These are phyloP conservation scores for Bilobella aurantiaca DNA, from an alignment of 1,140 invertebrate genomes.

Conservation along the genomic window DNA sequence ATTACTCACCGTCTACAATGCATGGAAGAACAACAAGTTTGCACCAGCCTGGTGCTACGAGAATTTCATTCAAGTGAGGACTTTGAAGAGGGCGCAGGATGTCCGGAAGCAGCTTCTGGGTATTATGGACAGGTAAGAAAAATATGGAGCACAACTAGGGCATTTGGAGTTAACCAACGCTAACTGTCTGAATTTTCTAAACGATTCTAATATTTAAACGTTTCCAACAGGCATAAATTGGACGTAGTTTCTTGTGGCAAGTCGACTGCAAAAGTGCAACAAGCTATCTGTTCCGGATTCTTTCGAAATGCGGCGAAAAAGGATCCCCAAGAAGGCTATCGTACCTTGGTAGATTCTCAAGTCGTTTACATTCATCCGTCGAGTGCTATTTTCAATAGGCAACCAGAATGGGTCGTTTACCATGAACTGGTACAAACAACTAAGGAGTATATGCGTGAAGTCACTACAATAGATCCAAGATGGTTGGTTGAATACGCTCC, in stretches of 20 bases:
- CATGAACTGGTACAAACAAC: constrained; percentile 98
- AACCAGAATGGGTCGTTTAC: constrained; percentile 99
- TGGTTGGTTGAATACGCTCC: constrained; percentile 99
- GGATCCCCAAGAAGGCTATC: constrained; percentile 97
- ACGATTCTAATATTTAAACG: constrained; percentile 14
- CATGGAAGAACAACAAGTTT: constrained; percentile 99
- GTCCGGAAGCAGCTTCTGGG: constrained; percentile 94
- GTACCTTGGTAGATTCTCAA: constrained; percentile 94
- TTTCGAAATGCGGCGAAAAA: constrained; percentile 98
- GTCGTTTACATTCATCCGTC: constrained; percentile 99
- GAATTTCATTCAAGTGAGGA: constrained; percentile 97
- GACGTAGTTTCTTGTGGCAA: constrained; percentile 94
- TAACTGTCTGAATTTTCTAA: too few species aligned
- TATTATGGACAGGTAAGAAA: constrained; percentile 80
- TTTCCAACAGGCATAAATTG: constrained; percentile 70
- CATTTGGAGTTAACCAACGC: too few species aligned
- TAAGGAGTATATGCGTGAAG: constrained; percentile 99
- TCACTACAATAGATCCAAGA: constrained; percentile 97
- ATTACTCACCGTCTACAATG: constrained; percentile 95
- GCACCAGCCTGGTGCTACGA: constrained; percentile 99
- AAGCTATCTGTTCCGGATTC: constrained; percentile 97
- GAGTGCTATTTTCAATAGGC: constrained; percentile 90
- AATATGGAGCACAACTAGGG: too few species aligned
- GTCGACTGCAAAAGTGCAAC: constrained; percentile 90
- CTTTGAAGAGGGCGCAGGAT: constrained; percentile 93